Evolutionary conservation across 1,140 invertebrate genomes (phyloP).

Genomic region (Sycophila sp.): DNA sequence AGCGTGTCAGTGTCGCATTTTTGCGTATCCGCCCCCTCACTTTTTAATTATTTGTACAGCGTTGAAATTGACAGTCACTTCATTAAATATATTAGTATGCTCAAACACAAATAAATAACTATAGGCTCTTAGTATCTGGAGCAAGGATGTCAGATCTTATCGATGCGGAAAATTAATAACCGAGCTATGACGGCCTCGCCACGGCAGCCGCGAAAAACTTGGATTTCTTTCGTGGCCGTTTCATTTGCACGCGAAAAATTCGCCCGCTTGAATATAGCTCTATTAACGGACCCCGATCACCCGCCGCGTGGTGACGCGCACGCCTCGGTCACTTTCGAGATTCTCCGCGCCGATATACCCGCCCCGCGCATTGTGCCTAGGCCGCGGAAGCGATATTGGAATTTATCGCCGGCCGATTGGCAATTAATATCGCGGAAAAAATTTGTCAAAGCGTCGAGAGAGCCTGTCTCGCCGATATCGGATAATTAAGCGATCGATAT

Average conservation of each 20-base stretch:
- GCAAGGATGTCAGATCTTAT: conserved; percentile 48
- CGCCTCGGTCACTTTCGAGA: too few relatives aligned
- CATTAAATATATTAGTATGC: too few relatives aligned
- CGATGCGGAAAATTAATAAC: conserved; percentile 41
- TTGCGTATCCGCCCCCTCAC: too few relatives aligned
- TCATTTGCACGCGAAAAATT: conserved; percentile 10
- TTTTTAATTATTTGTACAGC: too few relatives aligned
- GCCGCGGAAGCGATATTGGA: not conserved
- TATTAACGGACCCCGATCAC: conserved; percentile 15
- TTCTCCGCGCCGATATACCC: not conserved
- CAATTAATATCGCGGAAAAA: conserved; percentile 33
- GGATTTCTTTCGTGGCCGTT: not conserved
- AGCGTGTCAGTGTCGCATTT: too few relatives aligned
- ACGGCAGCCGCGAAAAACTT: not conserved
- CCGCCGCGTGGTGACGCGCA: not conserved
- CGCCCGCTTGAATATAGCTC: conserved; percentile 3
- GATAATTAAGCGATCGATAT: not conserved
- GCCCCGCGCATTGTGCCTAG: not conserved
- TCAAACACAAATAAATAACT: too few relatives aligned
- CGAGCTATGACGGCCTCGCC: conserved; percentile 23
- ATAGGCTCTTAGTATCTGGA: too few relatives aligned
- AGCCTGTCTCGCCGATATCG: too few relatives aligned
- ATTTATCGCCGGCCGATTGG: not conserved
- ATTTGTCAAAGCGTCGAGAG: too few relatives aligned
- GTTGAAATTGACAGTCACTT: too few relatives aligned